A percentile compares a stretch with the other conserved stretches of the same genome.
Conservation (phyloP, 2,888 invertebrate species). For the Melipona bicolor region DNA sequence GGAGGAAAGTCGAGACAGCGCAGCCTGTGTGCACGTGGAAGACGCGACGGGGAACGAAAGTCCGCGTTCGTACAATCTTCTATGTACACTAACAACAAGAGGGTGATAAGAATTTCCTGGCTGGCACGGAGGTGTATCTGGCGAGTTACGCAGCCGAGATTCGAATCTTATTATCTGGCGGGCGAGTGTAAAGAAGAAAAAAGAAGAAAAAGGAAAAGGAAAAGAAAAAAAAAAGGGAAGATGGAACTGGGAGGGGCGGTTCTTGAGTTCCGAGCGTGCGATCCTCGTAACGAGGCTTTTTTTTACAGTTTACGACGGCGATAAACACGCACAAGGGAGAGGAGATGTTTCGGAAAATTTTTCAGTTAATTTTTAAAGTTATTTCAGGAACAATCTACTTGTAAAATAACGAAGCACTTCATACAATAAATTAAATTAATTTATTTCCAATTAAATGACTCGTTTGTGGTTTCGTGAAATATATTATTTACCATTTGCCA, state of each 20-base stretch:
- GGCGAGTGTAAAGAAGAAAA: constrained; percentile 1
- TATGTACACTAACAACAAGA: background rate
- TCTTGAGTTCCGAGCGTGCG: background rate
- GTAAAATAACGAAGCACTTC: too few relatives aligned
- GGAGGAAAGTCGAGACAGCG: background rate
- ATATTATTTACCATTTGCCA: too few relatives aligned
- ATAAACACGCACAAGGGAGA: constrained; percentile 36
- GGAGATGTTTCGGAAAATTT: background rate
- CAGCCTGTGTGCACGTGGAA: background rate
- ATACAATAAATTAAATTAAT: too few relatives aligned
- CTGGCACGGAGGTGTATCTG: background rate
- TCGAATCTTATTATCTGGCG: constrained; percentile 45
- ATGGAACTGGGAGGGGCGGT: constrained; percentile 22
- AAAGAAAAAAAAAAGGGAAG: background rate
- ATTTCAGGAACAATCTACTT: too few relatives aligned
- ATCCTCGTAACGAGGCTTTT: constrained; percentile 25
- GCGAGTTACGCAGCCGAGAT: constrained; percentile 27
- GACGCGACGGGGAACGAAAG: constrained; percentile 5
- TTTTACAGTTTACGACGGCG: constrained; percentile 36
- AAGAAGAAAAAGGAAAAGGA: background rate
- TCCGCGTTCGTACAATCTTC: background rate
- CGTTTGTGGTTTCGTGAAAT: too few relatives aligned
- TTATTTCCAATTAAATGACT: too few relatives aligned
- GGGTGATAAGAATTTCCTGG: constrained; percentile 25
- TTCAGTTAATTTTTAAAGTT: too few relatives aligned